These are phyloP conservation scores for Deroptyus accipitrinus DNA, from an alignment of 2,113 vertebrate genomes.

Conservation along the genomic window DNA sequence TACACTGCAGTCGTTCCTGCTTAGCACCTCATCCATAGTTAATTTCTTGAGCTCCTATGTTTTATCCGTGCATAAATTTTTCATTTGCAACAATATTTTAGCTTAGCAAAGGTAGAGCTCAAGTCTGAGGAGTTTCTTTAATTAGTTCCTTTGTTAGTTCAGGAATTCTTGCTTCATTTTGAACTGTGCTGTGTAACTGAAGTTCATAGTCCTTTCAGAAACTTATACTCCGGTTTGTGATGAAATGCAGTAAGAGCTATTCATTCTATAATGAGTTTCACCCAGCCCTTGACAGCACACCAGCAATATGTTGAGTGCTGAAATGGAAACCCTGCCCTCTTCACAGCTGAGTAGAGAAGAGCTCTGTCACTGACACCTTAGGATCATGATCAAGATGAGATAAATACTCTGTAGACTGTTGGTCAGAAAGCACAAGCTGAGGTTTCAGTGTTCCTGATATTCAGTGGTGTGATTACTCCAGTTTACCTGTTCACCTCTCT, in stretches of 20 bases:
- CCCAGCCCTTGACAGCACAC: background rate
- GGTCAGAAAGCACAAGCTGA: background rate
- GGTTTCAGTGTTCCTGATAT: background rate
- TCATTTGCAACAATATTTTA: slow-evolving; percentile 38
- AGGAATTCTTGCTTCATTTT: background rate
- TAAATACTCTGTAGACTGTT: background rate
- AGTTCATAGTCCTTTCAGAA: background rate
- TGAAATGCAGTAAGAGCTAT: background rate
- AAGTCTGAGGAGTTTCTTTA: background rate
- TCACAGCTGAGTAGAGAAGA: background rate
- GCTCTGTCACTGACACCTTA: background rate
- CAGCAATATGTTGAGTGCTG: background rate
- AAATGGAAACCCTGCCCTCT: background rate
- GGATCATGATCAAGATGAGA: background rate
- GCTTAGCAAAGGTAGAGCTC: background rate
- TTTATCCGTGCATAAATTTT: slow-evolving; percentile 44
- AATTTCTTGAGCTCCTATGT: background rate
- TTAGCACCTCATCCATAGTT: slow-evolving; percentile 48
- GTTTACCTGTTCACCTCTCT: background rate
- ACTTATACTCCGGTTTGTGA: background rate
- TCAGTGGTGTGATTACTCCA: background rate
- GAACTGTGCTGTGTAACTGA: background rate
- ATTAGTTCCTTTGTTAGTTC: background rate
- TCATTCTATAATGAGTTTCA: background rate
- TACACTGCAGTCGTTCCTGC: background rate